Base-by-base conservation (phyloP, 1,140 invertebrate genomes). In the Apis cerana region DNA sequence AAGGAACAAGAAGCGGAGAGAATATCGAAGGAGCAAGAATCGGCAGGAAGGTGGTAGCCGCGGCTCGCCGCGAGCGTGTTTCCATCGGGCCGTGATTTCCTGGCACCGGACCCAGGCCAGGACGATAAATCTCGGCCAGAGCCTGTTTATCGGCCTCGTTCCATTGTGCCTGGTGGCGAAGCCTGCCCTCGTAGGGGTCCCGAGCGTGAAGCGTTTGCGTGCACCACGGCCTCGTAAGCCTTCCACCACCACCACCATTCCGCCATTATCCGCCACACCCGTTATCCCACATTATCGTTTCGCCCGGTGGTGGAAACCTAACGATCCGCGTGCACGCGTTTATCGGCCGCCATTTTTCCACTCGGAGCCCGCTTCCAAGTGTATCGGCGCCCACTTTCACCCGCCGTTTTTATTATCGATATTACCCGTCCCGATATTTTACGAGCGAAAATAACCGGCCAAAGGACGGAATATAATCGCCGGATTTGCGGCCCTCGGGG, bases 251-350 rank as follows among this genome's bases (percentile, higher is more conserved):
- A 27, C 27, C 27, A 27, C 27, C 76, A 59, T 77, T 68, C 82
- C 59, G 68, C 76, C 69, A 80, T 80, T 80, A 80, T 82, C 75
- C 68, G 81, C 81, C 81, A 71, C 75, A 78, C 81, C 81, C 81
- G 81, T 82, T 82, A 82, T 82, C 81, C 81, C 54, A 52, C 81
- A 82, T 82, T 82, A 82, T 78, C 81, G 81, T 59, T 58, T 61
- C 71, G 33, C 33, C 70, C 33, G 81, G 61, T 64, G 56, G 75
- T 43, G 33, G 33, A 43, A 43, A 56, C 81, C 81, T 82, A 78
- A 82, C 81, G 81, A 82, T 70, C 81, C 58, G n/a, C 75, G 72
- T 76, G 80, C 81, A 78, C 62, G 65, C 75, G 75, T 82, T 82
- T 82, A 82, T 82, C 75, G 67, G 59, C 50, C 23, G 15, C 69